Base-by-base conservation (phyloP, 2,113 vertebrate genomes). In the Crotalus horridus region DNA sequence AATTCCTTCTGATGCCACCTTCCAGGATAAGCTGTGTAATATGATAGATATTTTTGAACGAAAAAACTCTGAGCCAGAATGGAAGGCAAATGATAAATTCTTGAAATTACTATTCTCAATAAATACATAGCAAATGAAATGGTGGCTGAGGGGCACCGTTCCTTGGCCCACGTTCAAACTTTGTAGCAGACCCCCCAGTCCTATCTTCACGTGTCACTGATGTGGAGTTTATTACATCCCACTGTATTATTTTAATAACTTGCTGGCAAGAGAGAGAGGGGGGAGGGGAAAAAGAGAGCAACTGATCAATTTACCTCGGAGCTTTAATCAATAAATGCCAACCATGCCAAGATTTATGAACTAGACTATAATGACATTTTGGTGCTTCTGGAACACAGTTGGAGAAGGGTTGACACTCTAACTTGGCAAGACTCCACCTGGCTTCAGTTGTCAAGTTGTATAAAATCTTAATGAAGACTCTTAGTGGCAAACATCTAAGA, bases 271-370 rank as follows among this genome's bases (percentile, higher is more conserved):
- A 43, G 12, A 74, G n/a, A 81, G 33, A 17, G 12, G n/a, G 51
- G 48, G n/a, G 26, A 61, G 24, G 26, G 17, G 33, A 33, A 92
- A 69, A 33, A 24, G 26, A 92, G 26, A 90, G 88, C 91, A 56
- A 93, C 91, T 90, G 33, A 91, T 95, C 91, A 94, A 88, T 54
- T 13, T 89, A 0, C 92, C 93, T 54, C 89, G 48, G 89, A 95
- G 4, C 23, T 95, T 91, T 91, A 96, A 92, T 96, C 95, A 95
- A 90, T 95, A 96, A 88, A 26, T 93, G 93, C 90, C 96, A 95
- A 81, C 59, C 58, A 1, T 29, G 94, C 54, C 91, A 56, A 88
- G 89, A 96, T 96, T 95, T 96, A 95, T 96, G 94, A 93, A 93
- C 94, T 93, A 1, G 2, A 26, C 10, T 5, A 29, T 92, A 94